Evolutionary conservation across 1,140 invertebrate species (phyloP).

Genomic region (Orius insidiosus): DNA sequence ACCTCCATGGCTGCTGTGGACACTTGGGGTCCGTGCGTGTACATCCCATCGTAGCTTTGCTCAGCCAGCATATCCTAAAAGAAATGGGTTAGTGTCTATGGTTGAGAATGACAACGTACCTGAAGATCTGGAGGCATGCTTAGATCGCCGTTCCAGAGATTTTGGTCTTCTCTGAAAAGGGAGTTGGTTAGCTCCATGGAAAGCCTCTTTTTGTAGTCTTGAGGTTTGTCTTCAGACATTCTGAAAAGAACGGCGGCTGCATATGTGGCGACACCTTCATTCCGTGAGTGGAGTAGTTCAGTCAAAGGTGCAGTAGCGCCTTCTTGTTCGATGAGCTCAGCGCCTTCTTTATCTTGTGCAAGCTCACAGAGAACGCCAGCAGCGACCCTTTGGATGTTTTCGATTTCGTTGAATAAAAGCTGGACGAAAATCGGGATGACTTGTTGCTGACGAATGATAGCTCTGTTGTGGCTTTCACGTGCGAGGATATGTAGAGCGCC

Average conservation of each 20-base stretch:
- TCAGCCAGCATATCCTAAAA: constrained; percentile 82
- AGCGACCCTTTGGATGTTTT: constrained; percentile 92
- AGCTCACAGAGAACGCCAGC: constrained; percentile 91
- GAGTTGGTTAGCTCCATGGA: constrained; percentile 92
- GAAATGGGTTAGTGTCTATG: too few relatives aligned
- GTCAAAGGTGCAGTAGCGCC: constrained; percentile 91
- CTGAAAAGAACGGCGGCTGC: constrained; percentile 92
- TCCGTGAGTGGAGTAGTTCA: constrained; percentile 83
- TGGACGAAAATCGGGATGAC: constrained; percentile 80
- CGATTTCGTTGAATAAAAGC: constrained; percentile 88
- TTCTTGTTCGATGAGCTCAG: constrained; percentile 91
- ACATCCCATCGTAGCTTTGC: constrained; percentile 81
- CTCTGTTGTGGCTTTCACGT: constrained; percentile 78
- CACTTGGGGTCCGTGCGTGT: constrained; percentile 69
- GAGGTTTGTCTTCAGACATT: constrained; percentile 95
- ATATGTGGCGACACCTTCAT: constrained; percentile 85
- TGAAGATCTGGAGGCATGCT: constrained; percentile 71
- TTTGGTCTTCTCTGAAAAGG: constrained; percentile 69
- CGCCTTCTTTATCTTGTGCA: constrained; percentile 89
- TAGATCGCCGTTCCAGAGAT: constrained; percentile 67
- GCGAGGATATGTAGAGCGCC: constrained; percentile 93
- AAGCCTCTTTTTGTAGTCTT: constrained; percentile 92
- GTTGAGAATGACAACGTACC: too few relatives aligned
- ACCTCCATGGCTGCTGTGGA: constrained; percentile 57
- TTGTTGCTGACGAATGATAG: constrained; percentile 77